phyloP scores from a whole-genome alignment of 2,888 invertebrate species.

The Axea sp. region DNA sequence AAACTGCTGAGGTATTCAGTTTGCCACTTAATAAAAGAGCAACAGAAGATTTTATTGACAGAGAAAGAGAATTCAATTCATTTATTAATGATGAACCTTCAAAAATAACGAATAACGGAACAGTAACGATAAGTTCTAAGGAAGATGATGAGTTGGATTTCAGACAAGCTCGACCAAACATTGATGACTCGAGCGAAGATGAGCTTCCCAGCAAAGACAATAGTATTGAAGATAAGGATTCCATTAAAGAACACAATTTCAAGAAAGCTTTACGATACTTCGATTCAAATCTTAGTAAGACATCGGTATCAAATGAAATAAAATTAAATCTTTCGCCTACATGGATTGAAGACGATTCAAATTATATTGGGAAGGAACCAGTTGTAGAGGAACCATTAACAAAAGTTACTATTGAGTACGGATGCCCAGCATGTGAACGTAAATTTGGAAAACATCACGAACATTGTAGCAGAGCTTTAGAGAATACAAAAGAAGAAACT shows the following conservation, averaged over 20 bases:
- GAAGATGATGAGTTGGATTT: conserved; percentile 73
- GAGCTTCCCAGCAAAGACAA: conserved; percentile 14
- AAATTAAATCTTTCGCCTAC: conserved; percentile 61
- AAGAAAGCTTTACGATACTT: conserved; percentile 72
- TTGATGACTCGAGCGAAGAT: conserved; percentile 61
- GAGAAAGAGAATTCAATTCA: conserved; percentile 73
- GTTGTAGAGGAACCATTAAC: conserved; percentile 72
- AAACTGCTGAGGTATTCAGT: conserved; percentile 72
- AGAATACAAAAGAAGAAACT: conserved; percentile 14
- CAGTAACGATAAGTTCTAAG: conserved; percentile 70
- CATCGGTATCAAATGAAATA: conserved; percentile 52
- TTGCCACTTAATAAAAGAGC: conserved; percentile 72
- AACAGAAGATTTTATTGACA: conserved; percentile 72
- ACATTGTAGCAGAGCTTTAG: conserved; percentile 57
- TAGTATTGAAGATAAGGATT: conserved; percentile 18
- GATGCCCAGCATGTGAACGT: conserved; percentile 73
- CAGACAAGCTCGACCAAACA: conserved; percentile 64
- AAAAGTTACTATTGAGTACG: conserved; percentile 68
- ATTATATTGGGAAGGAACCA: conserved; percentile 68
- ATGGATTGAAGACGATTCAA: conserved; percentile 55
- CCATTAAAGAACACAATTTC: conserved; percentile 68
- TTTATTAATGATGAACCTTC: conserved; percentile 73
- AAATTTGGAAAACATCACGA: conserved; percentile 65
- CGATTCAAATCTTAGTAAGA: conserved; percentile 65
- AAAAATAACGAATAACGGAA: conserved; percentile 74